Conservation (phyloP, 2,113 vertebrate genomes). For the Pongo pygmaeus region DNA sequence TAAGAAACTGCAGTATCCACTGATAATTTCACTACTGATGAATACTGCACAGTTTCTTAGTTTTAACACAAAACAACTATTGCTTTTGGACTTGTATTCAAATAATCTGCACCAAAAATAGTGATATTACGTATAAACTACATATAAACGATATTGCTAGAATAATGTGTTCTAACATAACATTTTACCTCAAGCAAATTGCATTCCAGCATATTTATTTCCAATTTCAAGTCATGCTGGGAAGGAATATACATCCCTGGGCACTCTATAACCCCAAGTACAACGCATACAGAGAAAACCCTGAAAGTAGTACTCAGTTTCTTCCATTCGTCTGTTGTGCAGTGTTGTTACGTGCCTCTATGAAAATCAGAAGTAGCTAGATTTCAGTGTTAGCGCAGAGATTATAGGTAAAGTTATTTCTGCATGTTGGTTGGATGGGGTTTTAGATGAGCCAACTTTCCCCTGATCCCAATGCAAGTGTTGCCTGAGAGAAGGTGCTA, state of each 20-base stretch:
- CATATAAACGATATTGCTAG: slow-evolving; percentile 53
- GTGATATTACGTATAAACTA: slow-evolving; percentile 34
- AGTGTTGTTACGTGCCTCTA: not conserved
- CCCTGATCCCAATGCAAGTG: slow-evolving; percentile 12
- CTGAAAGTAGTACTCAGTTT: not conserved
- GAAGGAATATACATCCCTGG: slow-evolving; percentile 50
- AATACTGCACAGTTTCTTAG: not conserved
- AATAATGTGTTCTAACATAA: slow-evolving; percentile 53
- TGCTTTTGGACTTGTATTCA: slow-evolving; percentile 46
- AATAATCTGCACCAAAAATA: slow-evolving; percentile 42
- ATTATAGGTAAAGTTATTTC: slow-evolving; percentile 48
- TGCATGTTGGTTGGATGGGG: slow-evolving; percentile 11
- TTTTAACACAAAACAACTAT: slow-evolving; percentile 57
- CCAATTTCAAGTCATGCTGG: slow-evolving; percentile 39
- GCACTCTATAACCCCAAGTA: slow-evolving; percentile 35
- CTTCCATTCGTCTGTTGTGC: slow-evolving; percentile 27
- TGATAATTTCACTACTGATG: too few species aligned
- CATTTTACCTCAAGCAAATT: slow-evolving; percentile 62
- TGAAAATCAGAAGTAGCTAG: slow-evolving; percentile 8
- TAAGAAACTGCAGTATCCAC: not conserved
- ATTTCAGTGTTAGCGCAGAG: not conserved
- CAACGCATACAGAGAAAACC: not conserved
- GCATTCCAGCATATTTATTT: slow-evolving; percentile 51
- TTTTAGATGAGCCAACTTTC: slow-evolving; percentile 32
- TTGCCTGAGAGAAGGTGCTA: slow-evolving; percentile 15